These are phyloP conservation scores for Progne subis DNA, from an alignment of 2,113 vertebrate species.

Conservation along the genomic window DNA sequence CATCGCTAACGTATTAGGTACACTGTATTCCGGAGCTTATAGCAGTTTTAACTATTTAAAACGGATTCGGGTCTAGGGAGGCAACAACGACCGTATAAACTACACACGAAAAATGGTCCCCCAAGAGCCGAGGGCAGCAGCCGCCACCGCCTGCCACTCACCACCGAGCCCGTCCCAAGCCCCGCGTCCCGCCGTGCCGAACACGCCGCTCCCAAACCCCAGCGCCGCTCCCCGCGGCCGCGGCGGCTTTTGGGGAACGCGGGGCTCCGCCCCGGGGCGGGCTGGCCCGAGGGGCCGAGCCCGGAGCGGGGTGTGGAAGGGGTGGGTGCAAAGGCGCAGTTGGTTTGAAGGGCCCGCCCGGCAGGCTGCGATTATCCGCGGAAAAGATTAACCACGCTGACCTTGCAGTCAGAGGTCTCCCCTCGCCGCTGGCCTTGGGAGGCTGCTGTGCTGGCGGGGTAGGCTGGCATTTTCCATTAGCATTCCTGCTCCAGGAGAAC, in stretches of 20 bases:
- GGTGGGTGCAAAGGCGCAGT: neutral
- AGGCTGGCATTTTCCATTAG: neutral
- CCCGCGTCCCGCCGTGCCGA: rapidly evolving
- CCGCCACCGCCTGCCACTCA: neutral
- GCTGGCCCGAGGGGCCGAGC: neutral
- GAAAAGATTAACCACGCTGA: neutral
- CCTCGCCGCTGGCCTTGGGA: neutral
- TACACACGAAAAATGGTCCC: neutral
- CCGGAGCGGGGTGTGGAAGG: rapidly evolving
- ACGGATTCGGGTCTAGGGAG: neutral
- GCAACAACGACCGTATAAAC: neutral
- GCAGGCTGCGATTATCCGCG: rapidly evolving
- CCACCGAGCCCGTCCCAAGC: neutral
- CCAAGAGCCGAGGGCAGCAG: neutral
- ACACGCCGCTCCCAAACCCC: rapidly evolving
- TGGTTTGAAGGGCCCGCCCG: rapidly evolving
- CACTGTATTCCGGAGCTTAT: rapidly evolving
- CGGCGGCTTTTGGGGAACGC: neutral
- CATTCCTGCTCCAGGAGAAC: neutral
- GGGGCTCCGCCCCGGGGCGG: neutral
- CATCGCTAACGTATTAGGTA: too few relatives aligned
- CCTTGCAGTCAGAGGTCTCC: neutral
- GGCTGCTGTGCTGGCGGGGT: neutral
- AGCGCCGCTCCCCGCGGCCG: rapidly evolving
- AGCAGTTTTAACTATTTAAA: neutral